Conservation (phyloP, 2,888 invertebrate species). For the Thereva unica region DNA sequence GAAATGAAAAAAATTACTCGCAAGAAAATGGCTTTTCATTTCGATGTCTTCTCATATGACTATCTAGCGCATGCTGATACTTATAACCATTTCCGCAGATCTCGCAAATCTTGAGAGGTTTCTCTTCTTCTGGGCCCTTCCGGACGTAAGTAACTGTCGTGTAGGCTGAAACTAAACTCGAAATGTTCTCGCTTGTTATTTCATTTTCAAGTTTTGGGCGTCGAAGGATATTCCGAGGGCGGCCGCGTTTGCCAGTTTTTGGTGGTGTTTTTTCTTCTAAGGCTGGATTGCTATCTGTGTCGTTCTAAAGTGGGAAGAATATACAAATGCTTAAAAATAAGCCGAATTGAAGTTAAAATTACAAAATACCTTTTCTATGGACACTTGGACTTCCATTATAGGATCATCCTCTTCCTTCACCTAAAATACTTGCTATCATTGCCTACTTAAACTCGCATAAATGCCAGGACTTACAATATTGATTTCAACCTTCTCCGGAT, state of each 20-base stretch:
- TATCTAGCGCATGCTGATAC: conserved; percentile 55
- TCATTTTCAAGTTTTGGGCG: conserved; percentile 13
- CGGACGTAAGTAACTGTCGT: conserved; percentile 20
- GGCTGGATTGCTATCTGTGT: background rate
- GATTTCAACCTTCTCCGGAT: too few relatives aligned
- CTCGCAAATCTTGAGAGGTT: conserved; percentile 54
- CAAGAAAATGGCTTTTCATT: conserved; percentile 48
- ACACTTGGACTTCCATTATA: background rate
- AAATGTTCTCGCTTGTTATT: conserved; percentile 19
- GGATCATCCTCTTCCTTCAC: background rate
- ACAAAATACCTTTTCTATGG: background rate
- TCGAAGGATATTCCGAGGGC: background rate
- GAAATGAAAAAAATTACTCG: conserved; percentile 23
- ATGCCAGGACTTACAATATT: too few relatives aligned
- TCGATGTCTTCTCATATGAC: conserved; percentile 56
- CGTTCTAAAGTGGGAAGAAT: background rate
- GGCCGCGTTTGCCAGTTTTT: conserved; percentile 15
- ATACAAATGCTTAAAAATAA: too few relatives aligned
- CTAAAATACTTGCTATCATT: background rate
- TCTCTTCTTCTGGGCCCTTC: conserved; percentile 38
- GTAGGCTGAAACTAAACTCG: conserved; percentile 10
- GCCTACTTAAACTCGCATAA: too few relatives aligned
- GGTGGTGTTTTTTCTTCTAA: background rate
- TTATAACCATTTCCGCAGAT: conserved; percentile 57
- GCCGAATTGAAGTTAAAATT: too few relatives aligned